phyloP scores from a whole-genome alignment of 2,888 invertebrate genomes.

The Sarcophaga carnaria region DNA sequence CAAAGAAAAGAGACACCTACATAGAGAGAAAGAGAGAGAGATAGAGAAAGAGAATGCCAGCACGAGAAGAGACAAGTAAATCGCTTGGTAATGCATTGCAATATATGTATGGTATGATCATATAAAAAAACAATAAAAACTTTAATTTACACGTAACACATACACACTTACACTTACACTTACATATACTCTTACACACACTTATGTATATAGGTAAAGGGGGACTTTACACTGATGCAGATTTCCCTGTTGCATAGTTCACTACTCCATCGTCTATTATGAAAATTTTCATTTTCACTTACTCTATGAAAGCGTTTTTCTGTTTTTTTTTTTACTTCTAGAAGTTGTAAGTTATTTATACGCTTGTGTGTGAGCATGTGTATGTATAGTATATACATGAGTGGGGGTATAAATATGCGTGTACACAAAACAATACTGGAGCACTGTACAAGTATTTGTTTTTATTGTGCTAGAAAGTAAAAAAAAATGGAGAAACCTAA shows the following conservation, averaged over 20 bases:
- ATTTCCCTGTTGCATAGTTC: constrained; percentile 53
- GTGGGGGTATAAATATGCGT: constrained; percentile 35
- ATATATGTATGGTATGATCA: neutral
- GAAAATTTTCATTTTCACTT: constrained; percentile 21
- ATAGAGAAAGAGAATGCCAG: neutral
- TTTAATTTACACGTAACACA: neutral
- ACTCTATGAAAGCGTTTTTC: neutral
- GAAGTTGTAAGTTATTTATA: constrained; percentile 24
- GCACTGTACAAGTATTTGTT: constrained; percentile 28
- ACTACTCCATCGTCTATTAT: constrained; percentile 16
- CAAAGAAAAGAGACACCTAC: constrained; percentile 29
- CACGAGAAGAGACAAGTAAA: too few species aligned
- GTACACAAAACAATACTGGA: constrained; percentile 16
- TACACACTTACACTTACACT: neutral
- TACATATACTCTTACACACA: too few species aligned
- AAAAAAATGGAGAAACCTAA: constrained; percentile 3
- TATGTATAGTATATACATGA: neutral
- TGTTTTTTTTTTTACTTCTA: neutral
- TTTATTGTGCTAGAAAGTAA: constrained; percentile 43
- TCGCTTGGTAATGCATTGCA: neutral
- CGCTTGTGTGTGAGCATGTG: neutral
- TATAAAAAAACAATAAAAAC: constrained; percentile 24
- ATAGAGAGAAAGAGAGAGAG: neutral
- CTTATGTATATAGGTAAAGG: too few species aligned
- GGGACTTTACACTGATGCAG: neutral